phyloP scores from a whole-genome alignment of 2,888 invertebrate species.

The Aporophyla lueneburgensis region DNA sequence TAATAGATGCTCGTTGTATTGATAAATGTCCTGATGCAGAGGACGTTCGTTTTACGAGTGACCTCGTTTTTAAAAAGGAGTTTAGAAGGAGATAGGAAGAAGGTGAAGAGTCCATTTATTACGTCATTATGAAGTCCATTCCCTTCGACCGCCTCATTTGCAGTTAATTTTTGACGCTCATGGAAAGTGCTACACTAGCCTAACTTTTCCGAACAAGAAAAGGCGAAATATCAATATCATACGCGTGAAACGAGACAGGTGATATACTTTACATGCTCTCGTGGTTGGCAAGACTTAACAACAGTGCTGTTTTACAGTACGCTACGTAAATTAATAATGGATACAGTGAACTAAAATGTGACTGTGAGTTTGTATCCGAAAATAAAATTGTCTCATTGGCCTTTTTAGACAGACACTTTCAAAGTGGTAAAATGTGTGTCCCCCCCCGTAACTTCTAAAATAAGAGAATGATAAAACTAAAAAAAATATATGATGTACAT shows the following conservation, averaged over 20 bases:
- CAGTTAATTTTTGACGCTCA: not conserved
- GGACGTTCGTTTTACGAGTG: not conserved
- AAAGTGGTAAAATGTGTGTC: no score
- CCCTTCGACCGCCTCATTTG: not conserved
- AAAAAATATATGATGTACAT: no score
- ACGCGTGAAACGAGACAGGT: not conserved
- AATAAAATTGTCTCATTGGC: no score
- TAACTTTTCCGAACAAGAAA: not conserved
- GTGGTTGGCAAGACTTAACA: no score
- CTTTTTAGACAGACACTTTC: no score
- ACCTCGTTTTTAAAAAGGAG: not conserved
- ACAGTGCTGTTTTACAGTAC: no score
- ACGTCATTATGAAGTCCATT: not conserved
- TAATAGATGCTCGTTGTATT: constrained; percentile 1
- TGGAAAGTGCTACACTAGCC: not conserved
- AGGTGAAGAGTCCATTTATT: not conserved
- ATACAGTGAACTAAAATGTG: no score
- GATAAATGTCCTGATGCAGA: constrained; percentile 11
- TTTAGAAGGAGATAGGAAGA: not conserved
- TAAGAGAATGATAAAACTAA: no score
- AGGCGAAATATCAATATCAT: not conserved
- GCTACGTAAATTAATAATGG: no score
- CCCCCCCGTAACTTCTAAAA: no score
- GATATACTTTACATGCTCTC: no score
- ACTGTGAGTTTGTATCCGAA: no score